Evolutionary conservation across 2,113 vertebrate species (phyloP).

Genomic region (Rutilus rutilus): DNA sequence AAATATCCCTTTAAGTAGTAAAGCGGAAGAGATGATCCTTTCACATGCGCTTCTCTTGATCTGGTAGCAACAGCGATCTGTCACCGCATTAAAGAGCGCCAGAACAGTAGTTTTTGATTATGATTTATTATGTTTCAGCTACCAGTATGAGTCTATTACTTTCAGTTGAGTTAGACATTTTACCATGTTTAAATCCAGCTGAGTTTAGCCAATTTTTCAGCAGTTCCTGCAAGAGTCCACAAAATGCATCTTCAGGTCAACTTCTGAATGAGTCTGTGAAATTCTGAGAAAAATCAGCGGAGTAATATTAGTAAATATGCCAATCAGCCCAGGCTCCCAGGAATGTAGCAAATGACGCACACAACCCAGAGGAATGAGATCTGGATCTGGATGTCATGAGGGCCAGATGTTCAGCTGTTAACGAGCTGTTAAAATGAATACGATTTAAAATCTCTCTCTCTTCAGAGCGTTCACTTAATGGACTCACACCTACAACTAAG

Average conservation of each 20-base stretch:
- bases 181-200: background rate
- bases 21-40: too few species aligned
- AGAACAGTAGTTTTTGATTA: background rate
- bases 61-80: too few species aligned
- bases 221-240: background rate
- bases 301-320: background rate
- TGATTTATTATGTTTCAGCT: background rate
- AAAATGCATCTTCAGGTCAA: too few species aligned
- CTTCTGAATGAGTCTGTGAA: background rate
- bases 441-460: background rate
- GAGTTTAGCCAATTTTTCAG: background rate
- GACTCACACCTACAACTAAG: background rate
- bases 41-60: too few species aligned
- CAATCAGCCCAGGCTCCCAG: background rate
- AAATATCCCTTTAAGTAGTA: too few species aligned
- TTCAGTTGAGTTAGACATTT: background rate
- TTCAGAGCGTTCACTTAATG: background rate
- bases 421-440: background rate
- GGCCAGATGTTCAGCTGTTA: slow-evolving; percentile 4
- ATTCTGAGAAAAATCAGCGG: background rate
- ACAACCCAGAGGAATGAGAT: background rate
- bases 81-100: too few species aligned
- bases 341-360: background rate
- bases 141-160: background rate
- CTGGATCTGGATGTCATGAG: background rate